Conservation (phyloP, 2,888 invertebrate genomes). For the Panopea generosa region DNA sequence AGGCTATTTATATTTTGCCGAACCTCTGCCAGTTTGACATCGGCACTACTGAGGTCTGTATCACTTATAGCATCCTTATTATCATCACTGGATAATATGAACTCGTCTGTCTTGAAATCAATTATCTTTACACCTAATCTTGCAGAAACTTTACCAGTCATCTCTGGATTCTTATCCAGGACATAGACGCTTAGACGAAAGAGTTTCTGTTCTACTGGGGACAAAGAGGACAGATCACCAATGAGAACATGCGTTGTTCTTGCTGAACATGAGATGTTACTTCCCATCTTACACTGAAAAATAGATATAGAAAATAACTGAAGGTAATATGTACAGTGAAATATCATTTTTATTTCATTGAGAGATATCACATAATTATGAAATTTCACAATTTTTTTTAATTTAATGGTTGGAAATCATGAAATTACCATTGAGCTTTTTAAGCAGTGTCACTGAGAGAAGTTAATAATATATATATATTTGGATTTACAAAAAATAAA, state of each 20-base stretch:
- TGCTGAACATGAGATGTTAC: slow-evolving; percentile 14
- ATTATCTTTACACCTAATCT: slow-evolving; percentile 26
- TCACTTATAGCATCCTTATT: background rate
- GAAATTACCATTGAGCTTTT: too few relatives aligned
- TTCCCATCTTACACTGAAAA: slow-evolving; percentile 19
- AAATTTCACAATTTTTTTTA: too few relatives aligned
- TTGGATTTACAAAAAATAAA: too few relatives aligned
- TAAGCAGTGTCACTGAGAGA: too few relatives aligned
- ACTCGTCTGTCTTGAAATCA: background rate
- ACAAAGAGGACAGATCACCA: slow-evolving; percentile 66
- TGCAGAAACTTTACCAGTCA: slow-evolving; percentile 23
- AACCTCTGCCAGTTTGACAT: background rate
- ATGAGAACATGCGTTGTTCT: slow-evolving; percentile 30
- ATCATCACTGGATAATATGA: too few relatives aligned
- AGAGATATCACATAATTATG: too few relatives aligned
- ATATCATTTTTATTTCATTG: too few relatives aligned
- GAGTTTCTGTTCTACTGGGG: slow-evolving; percentile 60
- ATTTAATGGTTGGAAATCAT: too few relatives aligned
- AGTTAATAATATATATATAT: too few relatives aligned
- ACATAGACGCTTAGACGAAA: slow-evolving; percentile 57
- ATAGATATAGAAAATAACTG: background rate
- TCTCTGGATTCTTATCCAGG: slow-evolving; percentile 20
- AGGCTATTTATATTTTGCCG: slow-evolving; percentile 13
- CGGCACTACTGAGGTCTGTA: background rate
- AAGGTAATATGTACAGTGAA: background rate